Evolutionary conservation across 2,888 invertebrate species (phyloP), one percentile per base, ranked within the genome.

Genomic region (Meta bourneti): DNA sequence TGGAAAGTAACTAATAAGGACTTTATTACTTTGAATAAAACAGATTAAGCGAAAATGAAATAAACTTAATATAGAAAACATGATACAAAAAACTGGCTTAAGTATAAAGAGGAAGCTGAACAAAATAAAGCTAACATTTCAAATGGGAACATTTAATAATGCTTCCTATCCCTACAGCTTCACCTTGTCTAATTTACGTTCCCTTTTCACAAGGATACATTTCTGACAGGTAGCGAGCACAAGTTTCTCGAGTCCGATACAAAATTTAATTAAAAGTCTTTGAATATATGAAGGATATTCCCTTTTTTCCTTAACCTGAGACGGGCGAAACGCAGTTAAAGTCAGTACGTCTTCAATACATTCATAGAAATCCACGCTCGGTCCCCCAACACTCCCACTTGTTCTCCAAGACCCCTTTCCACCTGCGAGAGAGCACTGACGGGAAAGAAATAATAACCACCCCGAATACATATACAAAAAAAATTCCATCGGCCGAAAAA

Each of bases 391-490:
- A 8, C 71, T n/a, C n/a, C 48, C 9, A 52, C 74, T 48, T 34
- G 61, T 84, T 74, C n/a, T n/a, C 48, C 34, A 34, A 34, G 34
- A 34, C 74, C 20, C 13, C 20, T n/a, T 9, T 34, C 11, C 52
- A 71, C 9, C 16, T 19, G 0, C 19, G 52, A 54, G 72, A n/a
- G 16, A 84, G 74, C 9, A 7, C 48, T 61, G 74, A 84, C 84
- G 74, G 61, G 49, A 82, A 84, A 52, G 75, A 84, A 84, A 84
- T 84, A 84, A 84, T 84, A 84, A 84, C 61, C 75, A 84, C 75
- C 74, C 61, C 51, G 51, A 82, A 71, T 69, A 71, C 48, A 49
- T 16, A 61, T 61, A 16, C 61, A 61, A 61, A 61, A 61, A 61
- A 61, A 61, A 61, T 16, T 61, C 16, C 61, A 61, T 61, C 61